Evolutionary conservation across 2,888 invertebrate species (phyloP), one percentile per base, ranked within the genome.

Genomic region (Seira musarum): DNA sequence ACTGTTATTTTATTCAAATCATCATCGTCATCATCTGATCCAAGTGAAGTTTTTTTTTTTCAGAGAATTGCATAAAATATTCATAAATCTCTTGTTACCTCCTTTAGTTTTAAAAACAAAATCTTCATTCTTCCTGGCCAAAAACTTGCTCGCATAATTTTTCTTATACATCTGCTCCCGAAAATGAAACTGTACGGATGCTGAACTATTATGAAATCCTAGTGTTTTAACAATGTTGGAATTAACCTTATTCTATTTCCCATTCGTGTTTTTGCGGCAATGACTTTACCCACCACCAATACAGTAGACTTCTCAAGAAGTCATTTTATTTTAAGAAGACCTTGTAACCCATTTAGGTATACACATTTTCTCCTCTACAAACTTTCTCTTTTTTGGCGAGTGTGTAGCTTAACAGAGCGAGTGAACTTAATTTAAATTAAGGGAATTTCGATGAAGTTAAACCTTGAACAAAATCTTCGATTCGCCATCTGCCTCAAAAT

Each of bases 1-100:
- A 30, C 49, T 49, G 49, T 49, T n/a, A 49, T 49, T 49, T 49
- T 49, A n/a, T 49, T 49, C 49, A 49, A 49, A 49, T 13, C 49
- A n/a, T 49, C 49, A 49, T 15, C 17, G 15, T 30, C 30, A 30
- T 30, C 49, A n/a, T n/a, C 49, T 49, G 2, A 40, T 40, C 6
- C 49, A 49, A 40, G n/a, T n/a, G 30, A 30, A 30, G 30, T 49
- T 49, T n/a, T 49, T 13, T 49, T 49, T 49, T 40, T 40, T 40
- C 6, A 15, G 49, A n/a, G 15, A 49, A n/a, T 15, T n/a, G 49
- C 15, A 49, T 49, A 49, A 49, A 49, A 49, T 49, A 49, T 49
- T 49, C 49, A 49, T 49, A 49, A 49, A 49, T 49, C 49, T 49
- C 49, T n/a, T n/a, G 49, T 49, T 13, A n/a, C 49, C 17, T 49